Base-by-base conservation (phyloP, 2,113 vertebrate genomes). In the Trichechus manatus region DNA sequence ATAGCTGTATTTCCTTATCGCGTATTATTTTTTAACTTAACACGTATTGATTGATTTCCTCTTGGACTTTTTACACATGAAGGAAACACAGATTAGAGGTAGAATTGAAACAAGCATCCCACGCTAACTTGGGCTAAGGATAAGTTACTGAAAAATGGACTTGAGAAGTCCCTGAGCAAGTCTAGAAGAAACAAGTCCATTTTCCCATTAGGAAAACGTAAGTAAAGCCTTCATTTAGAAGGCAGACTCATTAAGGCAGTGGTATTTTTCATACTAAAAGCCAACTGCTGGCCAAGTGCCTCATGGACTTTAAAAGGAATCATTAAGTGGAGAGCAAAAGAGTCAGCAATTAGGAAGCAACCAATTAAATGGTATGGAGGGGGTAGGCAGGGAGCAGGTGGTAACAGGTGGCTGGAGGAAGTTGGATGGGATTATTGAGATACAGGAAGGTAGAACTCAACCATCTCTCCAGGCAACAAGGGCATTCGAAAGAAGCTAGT, bases 271-370 rank as follows among this genome's bases (percentile, higher is more conserved):
- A 91, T 94, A 88, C 84, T 92, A 96, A 96, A 94, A 95, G 93
- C 91, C 84, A 97, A 95, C 39, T 94, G 75, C 61, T 96, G 95
- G 97, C 80, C 74, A 96, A 97, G 68, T 47, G 33, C 83, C 95
- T 84, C 89, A 2, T 81, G 36, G 79, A 87, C 75, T 89, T 92
- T 92, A 94, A 92, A 59, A 95, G 93, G 72, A 68, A 87, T 84
- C 31, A 80, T 89, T 89, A 87, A 97, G 79, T 75, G 53, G n/a
- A 47, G 44, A 42, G 17, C 86, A 95, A 83, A 95, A 59, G 25
- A 81, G 59, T 95, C 97, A 87, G 91, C 96, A 97, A 96, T 97
- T 95, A 96, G 84, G 87, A 94, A 97, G 95, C 81, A 89, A 74
- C 80, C 87, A 95, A 96, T 96, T 97, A 95, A 94, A 80, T 10